Base-by-base conservation (phyloP, 2,797 vertebrate genomes). In the Aphelocoma californica region DNA sequence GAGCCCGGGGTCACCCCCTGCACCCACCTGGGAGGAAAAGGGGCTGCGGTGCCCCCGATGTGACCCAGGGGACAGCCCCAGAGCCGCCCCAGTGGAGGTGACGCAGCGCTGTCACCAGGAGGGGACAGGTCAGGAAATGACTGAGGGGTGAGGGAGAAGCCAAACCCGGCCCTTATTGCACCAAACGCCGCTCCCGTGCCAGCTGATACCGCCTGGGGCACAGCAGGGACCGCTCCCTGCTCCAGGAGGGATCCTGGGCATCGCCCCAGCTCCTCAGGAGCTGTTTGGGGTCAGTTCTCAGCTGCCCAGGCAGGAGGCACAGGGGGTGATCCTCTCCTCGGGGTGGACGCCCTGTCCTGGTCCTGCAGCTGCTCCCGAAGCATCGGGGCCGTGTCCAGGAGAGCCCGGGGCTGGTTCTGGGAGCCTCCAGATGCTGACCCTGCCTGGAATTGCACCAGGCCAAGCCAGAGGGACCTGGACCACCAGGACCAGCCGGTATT, bases 101-200 rank as follows among this genome's bases (percentile, higher is more conserved):
- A 81, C 64, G 17, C 54, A 31, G 28, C 20, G 23, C 9, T n/a
- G 50, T 7, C 56, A 12, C 13, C 61, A 32, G 26, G 31, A 45
- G 4, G 47, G 29, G 34, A 44, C 31, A 14, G 19, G 13, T 51
- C 95, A 90, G 95, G 92, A 94, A 77, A 66, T 95, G 93, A 81
- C 87, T 10, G 73, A 91, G 21, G 61, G 57, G 20, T 95, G 92
- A 95, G 81, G 31, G 79, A 83, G 87, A 81, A 83, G 77, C 90
- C 65, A 50, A 78, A 88, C 48, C 65, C 50, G 47, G 48, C 29
- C 51, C 44, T 54, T 19, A 3, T 38, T 17, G 1, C 83, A 82
- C 86, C 75, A 50, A 86, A 81, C 1, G 61, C 82, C 50, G 28
- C 56, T 34, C 42, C 38, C 2, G 50, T 32, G 83, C 89, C 93